A percentile compares a stretch with the other conserved stretches of the same genome.
Conservation (phyloP, 2,888 invertebrate genomes). For the Linnaemya vulpina region DNA sequence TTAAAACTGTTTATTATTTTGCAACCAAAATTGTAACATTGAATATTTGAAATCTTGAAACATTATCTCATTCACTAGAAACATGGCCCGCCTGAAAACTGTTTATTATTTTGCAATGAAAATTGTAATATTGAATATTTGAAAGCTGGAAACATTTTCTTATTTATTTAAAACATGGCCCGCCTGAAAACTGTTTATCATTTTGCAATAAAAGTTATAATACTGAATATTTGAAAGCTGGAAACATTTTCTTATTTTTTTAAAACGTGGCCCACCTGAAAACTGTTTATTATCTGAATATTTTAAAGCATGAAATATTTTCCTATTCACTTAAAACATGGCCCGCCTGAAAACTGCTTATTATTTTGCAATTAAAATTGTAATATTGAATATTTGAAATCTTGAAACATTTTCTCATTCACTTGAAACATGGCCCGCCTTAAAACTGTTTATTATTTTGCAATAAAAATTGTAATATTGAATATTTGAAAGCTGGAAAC, state of each 20-base stretch:
- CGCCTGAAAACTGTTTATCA: background rate
- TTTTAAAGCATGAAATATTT: background rate
- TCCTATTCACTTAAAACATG: background rate
- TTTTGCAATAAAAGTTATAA: background rate
- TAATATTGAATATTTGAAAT: background rate
- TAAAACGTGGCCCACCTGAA: background rate
- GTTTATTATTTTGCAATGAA: background rate
- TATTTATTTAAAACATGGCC: background rate
- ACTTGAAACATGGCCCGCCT: too few relatives aligned
- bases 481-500: background rate
- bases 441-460: background rate
- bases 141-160: background rate
- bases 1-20: background rate
- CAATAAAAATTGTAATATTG: background rate
- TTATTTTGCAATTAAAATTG: background rate
- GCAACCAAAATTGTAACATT: too few relatives aligned
- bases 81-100: slow-evolving; percentile 2
- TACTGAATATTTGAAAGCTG: background rate
- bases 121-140: too few relatives aligned
- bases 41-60: background rate
- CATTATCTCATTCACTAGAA: background rate
- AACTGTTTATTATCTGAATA: background rate
- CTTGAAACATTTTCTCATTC: background rate
- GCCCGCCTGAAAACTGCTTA: background rate
- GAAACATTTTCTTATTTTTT: background rate